A percentile compares a stretch with the other conserved stretches of the same genome.
Evolutionary conservation across 2,888 invertebrate genomes (phyloP).

Genomic region (Drosophila aldrichi): DNA sequence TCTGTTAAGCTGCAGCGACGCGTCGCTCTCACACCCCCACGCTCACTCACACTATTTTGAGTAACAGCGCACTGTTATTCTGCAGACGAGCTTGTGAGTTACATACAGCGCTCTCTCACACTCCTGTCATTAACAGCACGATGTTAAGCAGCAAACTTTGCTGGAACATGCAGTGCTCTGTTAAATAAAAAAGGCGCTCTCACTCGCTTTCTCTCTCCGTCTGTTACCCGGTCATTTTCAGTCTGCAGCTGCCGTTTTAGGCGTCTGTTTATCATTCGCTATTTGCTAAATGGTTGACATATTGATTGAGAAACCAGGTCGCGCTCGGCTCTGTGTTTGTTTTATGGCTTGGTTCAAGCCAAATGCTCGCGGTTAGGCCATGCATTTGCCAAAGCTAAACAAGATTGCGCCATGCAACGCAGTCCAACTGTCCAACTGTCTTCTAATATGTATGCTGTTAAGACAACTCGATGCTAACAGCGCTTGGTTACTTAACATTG

Average conservation of each 20-base stretch:
- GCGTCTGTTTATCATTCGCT: constrained; percentile 44
- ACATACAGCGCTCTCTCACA: not conserved
- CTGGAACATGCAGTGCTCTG: constrained; percentile 24
- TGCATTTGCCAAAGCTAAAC: constrained; percentile 31
- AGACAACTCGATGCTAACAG: not conserved
- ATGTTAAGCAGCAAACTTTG: not conserved
- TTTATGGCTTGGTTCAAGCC: constrained; percentile 10
- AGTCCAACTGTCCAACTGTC: not conserved
- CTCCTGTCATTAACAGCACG: not conserved
- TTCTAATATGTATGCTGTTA: not conserved
- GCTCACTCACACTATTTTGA: not conserved
- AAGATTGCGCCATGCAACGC: constrained; percentile 10
- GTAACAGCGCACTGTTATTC: not conserved
- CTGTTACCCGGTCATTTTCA: constrained; percentile 61
- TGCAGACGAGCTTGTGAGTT: not conserved
- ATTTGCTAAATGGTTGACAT: constrained; percentile 55
- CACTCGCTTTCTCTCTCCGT: not conserved
- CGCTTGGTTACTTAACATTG: not conserved
- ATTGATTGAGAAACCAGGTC: constrained; percentile 60
- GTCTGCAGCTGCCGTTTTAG: constrained; percentile 41
- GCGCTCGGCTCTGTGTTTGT: constrained; percentile 25
- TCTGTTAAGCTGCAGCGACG: not conserved
- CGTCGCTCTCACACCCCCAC: not conserved
- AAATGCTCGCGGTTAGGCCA: constrained; percentile 1
- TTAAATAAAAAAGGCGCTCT: constrained; percentile 9